Percentiles rank a stretch among this genome's conserved stretches.
Conservation (phyloP, 92 coral and sea anemone genomes). For the Paragorgia papillata region DNA sequence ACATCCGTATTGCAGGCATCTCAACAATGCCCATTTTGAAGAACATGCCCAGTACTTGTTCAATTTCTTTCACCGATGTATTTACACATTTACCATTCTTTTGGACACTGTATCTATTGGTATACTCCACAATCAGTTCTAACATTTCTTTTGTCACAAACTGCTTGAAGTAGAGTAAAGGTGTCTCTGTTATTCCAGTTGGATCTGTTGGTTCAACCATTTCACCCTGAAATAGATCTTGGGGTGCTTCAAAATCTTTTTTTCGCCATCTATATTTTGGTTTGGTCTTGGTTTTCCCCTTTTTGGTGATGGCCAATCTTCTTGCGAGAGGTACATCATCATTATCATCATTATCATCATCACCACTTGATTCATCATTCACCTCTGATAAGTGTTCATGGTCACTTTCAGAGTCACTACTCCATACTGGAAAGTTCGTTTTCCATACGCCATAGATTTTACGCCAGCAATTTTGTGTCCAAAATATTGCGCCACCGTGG, state of each 20-base stretch:
- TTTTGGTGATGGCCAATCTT: background rate
- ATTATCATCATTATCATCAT: no score
- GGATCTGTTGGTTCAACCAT: background rate
- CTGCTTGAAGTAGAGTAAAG: background rate
- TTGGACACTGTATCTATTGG: slow-evolving; percentile 16
- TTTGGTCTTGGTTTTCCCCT: slow-evolving; percentile 20
- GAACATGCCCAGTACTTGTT: no score
- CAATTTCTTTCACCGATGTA: no score
- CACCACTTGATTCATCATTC: slow-evolving; percentile 3
- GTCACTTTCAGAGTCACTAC: no score
- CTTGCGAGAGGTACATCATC: slow-evolving; percentile 31
- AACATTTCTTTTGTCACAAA: slow-evolving; percentile 14
- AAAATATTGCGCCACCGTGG: no score
- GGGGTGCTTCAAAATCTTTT: background rate
- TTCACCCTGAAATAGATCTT: slow-evolving; percentile 3
- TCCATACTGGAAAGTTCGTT: no score
- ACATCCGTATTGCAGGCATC: slow-evolving; percentile 21
- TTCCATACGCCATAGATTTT: no score
- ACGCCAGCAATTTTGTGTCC: no score
- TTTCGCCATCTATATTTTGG: background rate
- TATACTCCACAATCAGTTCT: no score
- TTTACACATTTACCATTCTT: slow-evolving; percentile 6
- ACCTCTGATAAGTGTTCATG: no score
- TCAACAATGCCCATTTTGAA: no score
- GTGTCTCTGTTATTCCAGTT: background rate